These are phyloP conservation scores for Drosophila subsilvestris DNA, from an alignment of 2,888 invertebrate species.

Conservation along the genomic window DNA sequence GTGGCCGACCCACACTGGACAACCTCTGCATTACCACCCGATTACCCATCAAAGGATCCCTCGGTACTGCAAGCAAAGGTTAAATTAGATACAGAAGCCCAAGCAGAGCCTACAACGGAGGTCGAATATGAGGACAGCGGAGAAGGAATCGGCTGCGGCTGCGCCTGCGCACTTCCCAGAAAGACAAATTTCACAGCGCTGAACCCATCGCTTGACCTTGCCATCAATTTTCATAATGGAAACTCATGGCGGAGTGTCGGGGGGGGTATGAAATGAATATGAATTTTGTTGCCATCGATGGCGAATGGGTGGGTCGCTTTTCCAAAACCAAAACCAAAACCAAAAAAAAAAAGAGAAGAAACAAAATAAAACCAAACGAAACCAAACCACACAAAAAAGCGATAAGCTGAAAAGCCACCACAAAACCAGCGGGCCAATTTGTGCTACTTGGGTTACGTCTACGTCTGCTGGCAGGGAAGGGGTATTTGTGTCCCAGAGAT, in stretches of 20 bases:
- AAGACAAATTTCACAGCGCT: constrained; percentile 46
- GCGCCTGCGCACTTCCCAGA: constrained; percentile 63
- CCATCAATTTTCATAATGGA: constrained; percentile 75
- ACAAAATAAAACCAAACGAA: neutral
- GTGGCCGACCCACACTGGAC: too few relatives aligned
- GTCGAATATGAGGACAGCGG: constrained; percentile 17
- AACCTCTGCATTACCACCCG: too few relatives aligned
- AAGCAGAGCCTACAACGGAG: neutral
- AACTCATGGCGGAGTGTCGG: constrained; percentile 45
- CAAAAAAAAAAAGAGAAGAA: constrained; percentile 21
- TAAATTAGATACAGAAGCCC: neutral
- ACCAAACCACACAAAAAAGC: constrained; percentile 22
- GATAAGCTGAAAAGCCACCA: constrained; percentile 71
- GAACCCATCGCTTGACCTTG: constrained; percentile 76
- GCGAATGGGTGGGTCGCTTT: constrained; percentile 25
- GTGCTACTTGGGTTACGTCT: constrained; percentile 67
- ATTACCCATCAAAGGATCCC: neutral
- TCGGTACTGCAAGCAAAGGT: neutral
- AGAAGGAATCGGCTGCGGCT: too few relatives aligned
- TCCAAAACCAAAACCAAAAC: constrained; percentile 16
- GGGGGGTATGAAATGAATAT: constrained; percentile 55
- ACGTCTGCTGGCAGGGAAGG: constrained; percentile 21
- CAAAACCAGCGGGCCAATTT: constrained; percentile 44
- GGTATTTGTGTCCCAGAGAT: constrained; percentile 2
- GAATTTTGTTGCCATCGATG: constrained; percentile 10